Base-by-base conservation (phyloP, 2,888 invertebrate genomes). In the Rhabditoides inermis region DNA sequence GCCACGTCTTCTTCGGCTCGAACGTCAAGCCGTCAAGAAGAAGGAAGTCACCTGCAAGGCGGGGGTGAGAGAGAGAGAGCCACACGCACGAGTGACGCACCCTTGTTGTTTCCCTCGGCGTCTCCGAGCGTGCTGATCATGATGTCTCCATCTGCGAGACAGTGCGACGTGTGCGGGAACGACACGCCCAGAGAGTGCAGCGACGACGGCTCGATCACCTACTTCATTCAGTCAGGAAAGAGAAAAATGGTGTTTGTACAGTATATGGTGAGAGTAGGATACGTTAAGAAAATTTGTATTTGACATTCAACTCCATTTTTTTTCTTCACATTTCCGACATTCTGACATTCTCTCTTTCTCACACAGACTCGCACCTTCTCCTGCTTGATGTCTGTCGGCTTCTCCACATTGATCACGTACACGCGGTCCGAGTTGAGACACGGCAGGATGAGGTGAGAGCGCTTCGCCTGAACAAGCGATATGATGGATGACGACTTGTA, bases 71-170 rank as follows among this genome's bases (percentile, higher is more conserved):
- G 2, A 56, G 27, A 49, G 18, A 2, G 6, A 22, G 15, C n/a
- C n/a, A n/a, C n/a, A n/a, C n/a, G n/a, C n/a, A n/a, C n/a, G n/a
- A n/a, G n/a, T n/a, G n/a, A n/a, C n/a, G 15, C 40, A 79, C 90
- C 88, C 77, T 86, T 85, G 18, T 83, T 86, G 69, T 88, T 84
- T 50, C 87, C 90, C n/a, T 87, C 80, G 28, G 82, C 83, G 79
- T 90, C 88, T 15, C 92, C 95, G 85, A 95, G 85, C 12, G 86
- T 85, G 5, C 91, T 91, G 72, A 98, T 90, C 87, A 95, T 88
- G 58, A 95, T 85, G 74, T 91, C 86, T 0, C 94, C 94, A 65
- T 84, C 84, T 18, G 90, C 87, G 61, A 94, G 81, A 78, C 95
- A 95, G 78, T 98, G 95, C 2, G 88, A 82, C 1, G 95, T 92